phyloP scores from a whole-genome alignment of 2,113 vertebrate species.

The Merops nubicus region DNA sequence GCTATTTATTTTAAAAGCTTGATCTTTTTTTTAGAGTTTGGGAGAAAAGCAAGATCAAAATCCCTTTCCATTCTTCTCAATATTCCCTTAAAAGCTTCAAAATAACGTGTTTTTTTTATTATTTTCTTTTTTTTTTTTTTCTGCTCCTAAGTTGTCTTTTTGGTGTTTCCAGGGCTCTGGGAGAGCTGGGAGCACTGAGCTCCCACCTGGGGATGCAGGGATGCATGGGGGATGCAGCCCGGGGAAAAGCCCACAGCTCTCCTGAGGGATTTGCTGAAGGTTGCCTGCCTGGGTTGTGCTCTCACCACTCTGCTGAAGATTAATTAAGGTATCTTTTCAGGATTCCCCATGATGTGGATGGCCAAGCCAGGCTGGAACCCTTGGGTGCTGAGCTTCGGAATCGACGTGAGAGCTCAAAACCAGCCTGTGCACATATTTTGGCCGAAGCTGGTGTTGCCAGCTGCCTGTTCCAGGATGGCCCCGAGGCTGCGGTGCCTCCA shows the following conservation, averaged over 20 bases:
- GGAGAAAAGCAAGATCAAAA: neutral
- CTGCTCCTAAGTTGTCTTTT: neutral
- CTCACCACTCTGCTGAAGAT: fast-evolving
- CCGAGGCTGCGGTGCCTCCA: neutral
- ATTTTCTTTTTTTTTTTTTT: too few species aligned
- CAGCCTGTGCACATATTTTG: too few species aligned
- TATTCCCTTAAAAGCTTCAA: conserved; percentile 37
- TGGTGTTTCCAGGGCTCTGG: neutral
- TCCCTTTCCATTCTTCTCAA: neutral
- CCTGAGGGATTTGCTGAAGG: fast-evolving
- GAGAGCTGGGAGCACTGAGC: fast-evolving
- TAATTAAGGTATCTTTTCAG: neutral
- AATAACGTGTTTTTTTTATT: neutral
- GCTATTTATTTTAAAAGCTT: conserved; percentile 78
- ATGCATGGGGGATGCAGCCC: fast-evolving
- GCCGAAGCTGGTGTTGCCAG: neutral
- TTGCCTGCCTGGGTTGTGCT: fast-evolving
- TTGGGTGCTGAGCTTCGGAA: fast-evolving
- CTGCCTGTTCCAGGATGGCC: neutral
- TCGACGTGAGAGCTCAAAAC: fast-evolving
- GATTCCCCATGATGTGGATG: fast-evolving
- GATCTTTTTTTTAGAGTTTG: neutral
- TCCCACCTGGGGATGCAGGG: fast-evolving
- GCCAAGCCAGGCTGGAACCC: fast-evolving
- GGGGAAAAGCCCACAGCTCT: fast-evolving